Conservation (phyloP, 2,113 vertebrate species). For the Cololabis saira region DNA sequence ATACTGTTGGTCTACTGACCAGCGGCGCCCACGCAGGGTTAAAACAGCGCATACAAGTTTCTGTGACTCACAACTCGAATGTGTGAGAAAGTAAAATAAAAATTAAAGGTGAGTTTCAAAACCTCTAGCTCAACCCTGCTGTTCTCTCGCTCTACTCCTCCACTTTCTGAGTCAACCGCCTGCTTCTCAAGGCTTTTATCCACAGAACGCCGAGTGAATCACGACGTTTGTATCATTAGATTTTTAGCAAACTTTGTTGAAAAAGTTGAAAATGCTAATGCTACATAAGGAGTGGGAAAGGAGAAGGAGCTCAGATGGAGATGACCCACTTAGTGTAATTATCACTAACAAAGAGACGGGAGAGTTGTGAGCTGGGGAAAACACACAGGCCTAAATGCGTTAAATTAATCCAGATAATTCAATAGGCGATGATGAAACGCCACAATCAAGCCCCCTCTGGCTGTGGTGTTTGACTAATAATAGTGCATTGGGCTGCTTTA, state of each 20-base stretch:
- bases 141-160: constrained; percentile 62
- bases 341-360: constrained; percentile 76
- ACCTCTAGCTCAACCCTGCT: constrained; percentile 44
- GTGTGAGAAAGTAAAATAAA: constrained; percentile 49
- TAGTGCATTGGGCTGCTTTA: constrained; percentile 64
- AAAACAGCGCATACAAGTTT: constrained; percentile 20
- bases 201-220: constrained; percentile 66
- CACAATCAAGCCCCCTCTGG: constrained; percentile 75
- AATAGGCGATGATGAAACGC: constrained; percentile 78
- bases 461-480: constrained; percentile 76
- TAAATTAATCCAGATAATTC: constrained; percentile 84
- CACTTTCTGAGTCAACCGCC: constrained; percentile 72
- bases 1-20: constrained; percentile 38
- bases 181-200: constrained; percentile 57
- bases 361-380: constrained; percentile 73
- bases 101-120: constrained; percentile 58
- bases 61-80: constrained; percentile 44
- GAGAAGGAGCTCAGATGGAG: constrained; percentile 54
- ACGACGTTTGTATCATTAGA: constrained; percentile 58
- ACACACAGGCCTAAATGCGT: constrained; percentile 78
- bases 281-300: constrained; percentile 43
- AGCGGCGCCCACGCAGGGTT: constrained; percentile 15
- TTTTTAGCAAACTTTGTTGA: constrained; percentile 71
- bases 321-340: constrained; percentile 82
- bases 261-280: constrained; percentile 72